Base-by-base conservation (phyloP, 2,888 invertebrate species). In the Cephus rjabovi region DNA sequence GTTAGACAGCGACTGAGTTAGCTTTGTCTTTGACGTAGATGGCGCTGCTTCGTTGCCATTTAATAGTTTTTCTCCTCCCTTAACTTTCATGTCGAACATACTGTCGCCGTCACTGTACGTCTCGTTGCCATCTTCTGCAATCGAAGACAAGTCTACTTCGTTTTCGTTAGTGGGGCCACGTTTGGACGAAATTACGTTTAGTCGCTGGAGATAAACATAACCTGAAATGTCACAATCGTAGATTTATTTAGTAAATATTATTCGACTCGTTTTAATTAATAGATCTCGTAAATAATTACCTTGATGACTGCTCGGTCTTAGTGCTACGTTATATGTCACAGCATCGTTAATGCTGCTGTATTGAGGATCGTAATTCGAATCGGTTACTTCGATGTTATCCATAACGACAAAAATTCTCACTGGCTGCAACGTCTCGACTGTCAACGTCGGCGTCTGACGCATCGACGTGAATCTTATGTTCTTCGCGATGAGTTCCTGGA, bases 331-430 rank as follows among this genome's bases (percentile, higher is more conserved):
- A 87, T 95, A 95, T 76, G 94, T 93, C 0, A 94, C 93, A 34
- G 93, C 93, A 83, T 95, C 94, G 23, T 93, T 92, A 76, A 94
- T 92, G 11, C 93, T 93, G 84, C 94, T 94, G 83, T 94, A 94
- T 82, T 94, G 93, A 12, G 93, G 92, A 1, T 85, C 93, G 83
- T 95, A 95, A 70, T 94, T 93, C 0, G 94, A 93, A 76, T 95
- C 94, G 69, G 94, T 93, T 12, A 96, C 94, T 86, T 96, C 95
- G 56, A 96, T 93, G 80, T 95, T 96, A 85, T 96, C 95, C 84
- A 96, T 95, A 12, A 96, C 93, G 37, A 96, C 93, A 86, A 94
- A 96, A 75, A 96, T 93, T 71, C 95, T 93, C 70, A 95, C 94
- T 0, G 94, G 92, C 69, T 94, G 93, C 31, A 96, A 88, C 0